Conservation (phyloP, 2,797 vertebrate species). For the Luscinia megarhynchos region DNA sequence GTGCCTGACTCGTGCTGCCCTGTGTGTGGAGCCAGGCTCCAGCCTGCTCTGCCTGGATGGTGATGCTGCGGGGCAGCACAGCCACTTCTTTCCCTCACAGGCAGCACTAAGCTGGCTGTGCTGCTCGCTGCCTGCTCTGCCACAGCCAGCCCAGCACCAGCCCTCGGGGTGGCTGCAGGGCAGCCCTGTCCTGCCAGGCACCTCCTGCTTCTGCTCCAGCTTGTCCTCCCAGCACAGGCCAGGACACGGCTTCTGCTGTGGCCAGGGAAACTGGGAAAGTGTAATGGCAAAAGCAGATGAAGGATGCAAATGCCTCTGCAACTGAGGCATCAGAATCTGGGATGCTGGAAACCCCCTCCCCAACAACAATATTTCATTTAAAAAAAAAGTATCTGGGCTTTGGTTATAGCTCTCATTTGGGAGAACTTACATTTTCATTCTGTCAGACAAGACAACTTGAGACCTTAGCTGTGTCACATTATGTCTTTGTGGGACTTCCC, state of each 20-base stretch:
- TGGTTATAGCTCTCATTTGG: neutral
- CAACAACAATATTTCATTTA: neutral
- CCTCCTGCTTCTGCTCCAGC: neutral
- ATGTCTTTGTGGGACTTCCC: neutral
- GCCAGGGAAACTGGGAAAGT: neutral
- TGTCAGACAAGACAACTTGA: neutral
- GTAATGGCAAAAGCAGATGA: neutral
- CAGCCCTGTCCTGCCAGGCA: neutral
- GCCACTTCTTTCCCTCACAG: neutral
- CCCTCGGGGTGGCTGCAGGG: neutral
- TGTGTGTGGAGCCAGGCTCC: neutral
- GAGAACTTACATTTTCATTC: neutral
- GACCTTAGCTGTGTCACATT: neutral
- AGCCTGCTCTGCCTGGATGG: neutral
- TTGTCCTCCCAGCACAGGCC: neutral
- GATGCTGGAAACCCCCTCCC: rapidly evolving
- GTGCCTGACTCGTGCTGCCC: neutral
- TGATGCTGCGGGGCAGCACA: neutral
- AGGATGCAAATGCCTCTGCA: rapidly evolving
- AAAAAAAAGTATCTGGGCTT: neutral
- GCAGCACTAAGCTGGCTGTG: neutral
- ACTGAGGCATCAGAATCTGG: neutral
- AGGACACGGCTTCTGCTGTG: rapidly evolving
- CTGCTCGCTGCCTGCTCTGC: neutral
- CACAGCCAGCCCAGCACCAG: neutral